phyloP scores from a whole-genome alignment of 2,888 invertebrate genomes.

The Epistrophe eligans region DNA sequence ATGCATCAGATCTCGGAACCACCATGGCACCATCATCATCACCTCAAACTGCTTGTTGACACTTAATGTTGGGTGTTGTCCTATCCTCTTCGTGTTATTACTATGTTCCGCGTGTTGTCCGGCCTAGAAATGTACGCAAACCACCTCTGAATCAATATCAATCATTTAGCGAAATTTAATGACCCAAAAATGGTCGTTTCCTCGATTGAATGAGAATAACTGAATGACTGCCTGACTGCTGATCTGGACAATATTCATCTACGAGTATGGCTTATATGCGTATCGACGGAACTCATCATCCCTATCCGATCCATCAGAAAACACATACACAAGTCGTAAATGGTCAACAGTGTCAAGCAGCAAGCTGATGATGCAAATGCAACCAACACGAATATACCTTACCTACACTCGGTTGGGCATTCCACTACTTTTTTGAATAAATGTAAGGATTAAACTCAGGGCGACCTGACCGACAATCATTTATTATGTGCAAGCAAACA shows the following conservation, averaged over 20 bases:
- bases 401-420: background rate
- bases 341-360: slow-evolving; percentile 16
- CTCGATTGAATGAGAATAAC: slow-evolving; percentile 68
- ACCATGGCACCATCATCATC: background rate
- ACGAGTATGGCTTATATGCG: background rate
- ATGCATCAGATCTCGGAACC: background rate
- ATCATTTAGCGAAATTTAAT: slow-evolving; percentile 76
- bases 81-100: background rate
- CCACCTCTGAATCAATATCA: slow-evolving; percentile 70
- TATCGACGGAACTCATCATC: slow-evolving; percentile 68
- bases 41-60: slow-evolving; percentile 63
- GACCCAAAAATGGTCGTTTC: slow-evolving; percentile 73
- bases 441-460: slow-evolving; percentile 65
- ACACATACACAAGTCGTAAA: slow-evolving; percentile 63
- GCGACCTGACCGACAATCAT: slow-evolving; percentile 59
- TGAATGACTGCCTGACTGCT: slow-evolving; percentile 13
- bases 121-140: slow-evolving; percentile 42
- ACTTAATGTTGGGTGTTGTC: slow-evolving; percentile 39
- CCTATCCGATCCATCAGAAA: slow-evolving; percentile 68
- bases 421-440: slow-evolving; percentile 65
- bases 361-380: slow-evolving; percentile 22
- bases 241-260: slow-evolving; percentile 61
- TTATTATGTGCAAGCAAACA: slow-evolving; percentile 68
- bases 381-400: slow-evolving; percentile 1
- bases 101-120: slow-evolving; percentile 9